phyloP scores from a whole-genome alignment of 2,797 vertebrate genomes.

The Danio choprae region DNA sequence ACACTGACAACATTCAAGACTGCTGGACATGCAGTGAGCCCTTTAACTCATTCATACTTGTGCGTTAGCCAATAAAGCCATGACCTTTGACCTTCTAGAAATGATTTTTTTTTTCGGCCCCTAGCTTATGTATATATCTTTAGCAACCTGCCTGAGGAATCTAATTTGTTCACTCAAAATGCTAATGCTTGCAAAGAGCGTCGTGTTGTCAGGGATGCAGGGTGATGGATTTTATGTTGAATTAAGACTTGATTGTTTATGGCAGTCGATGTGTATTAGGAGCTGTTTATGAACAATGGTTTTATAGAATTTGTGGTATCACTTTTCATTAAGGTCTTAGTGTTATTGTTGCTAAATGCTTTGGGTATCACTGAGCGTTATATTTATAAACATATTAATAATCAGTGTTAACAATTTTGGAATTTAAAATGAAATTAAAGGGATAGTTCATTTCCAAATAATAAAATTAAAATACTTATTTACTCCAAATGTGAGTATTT shows the following conservation, averaged over 20 bases:
- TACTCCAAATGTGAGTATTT: too few species aligned
- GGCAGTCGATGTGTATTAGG: not conserved
- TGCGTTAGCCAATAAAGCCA: slow-evolving; percentile 64
- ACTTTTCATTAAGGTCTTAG: not conserved
- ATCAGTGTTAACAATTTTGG: too few species aligned
- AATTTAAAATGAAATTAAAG: too few species aligned
- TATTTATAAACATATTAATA: too few species aligned
- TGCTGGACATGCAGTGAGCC: slow-evolving; percentile 31
- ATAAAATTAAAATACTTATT: too few species aligned
- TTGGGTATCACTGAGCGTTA: not conserved
- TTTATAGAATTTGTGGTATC: not conserved
- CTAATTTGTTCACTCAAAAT: slow-evolving; percentile 59
- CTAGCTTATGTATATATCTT: slow-evolving; percentile 19
- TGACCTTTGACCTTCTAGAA: slow-evolving; percentile 69
- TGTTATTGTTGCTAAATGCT: not conserved
- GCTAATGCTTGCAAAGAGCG: slow-evolving; percentile 27
- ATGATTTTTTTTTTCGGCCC: slow-evolving; percentile 36
- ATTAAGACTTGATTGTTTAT: not conserved
- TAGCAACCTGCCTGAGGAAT: slow-evolving; percentile 26
- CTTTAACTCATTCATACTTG: slow-evolving; percentile 75
- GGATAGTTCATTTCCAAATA: too few species aligned
- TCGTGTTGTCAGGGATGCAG: slow-evolving; percentile 16
- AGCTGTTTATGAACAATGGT: not conserved
- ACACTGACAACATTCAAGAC: slow-evolving; percentile 19
- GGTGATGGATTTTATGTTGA: not conserved